phyloP scores from a whole-genome alignment of 2,888 invertebrate genomes.

The Acanthosepion lycidas region DNA sequence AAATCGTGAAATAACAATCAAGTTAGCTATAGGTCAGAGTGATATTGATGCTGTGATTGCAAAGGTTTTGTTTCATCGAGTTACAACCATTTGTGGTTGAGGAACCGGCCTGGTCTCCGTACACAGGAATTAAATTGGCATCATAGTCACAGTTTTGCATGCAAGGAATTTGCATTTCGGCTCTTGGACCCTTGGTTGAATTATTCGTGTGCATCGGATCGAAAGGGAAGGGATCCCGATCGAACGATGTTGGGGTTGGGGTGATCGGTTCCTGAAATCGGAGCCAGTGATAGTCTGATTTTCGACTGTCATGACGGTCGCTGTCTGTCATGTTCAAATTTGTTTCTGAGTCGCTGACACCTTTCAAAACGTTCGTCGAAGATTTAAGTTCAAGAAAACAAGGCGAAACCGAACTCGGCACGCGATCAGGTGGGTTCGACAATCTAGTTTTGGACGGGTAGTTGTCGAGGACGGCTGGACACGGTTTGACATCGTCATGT shows the following conservation, averaged over 20 bases:
- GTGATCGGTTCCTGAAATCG: conserved; percentile 50
- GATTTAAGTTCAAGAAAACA: conserved; percentile 47
- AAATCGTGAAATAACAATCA: not conserved
- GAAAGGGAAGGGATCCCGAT: conserved; percentile 24
- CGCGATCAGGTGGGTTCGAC: not conserved
- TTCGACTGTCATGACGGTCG: conserved; percentile 46
- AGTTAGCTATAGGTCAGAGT: conserved; percentile 66
- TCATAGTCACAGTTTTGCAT: conserved; percentile 47
- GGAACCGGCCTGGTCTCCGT: conserved; percentile 41
- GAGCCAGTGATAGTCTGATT: conserved; percentile 48
- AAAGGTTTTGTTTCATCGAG: conserved; percentile 54
- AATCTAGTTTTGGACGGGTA: conserved; percentile 41
- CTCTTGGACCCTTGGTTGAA: not conserved
- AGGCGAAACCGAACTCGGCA: conserved; percentile 11
- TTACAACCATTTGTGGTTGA: conserved; percentile 39
- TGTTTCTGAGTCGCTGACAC: not conserved
- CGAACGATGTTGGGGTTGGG: conserved; percentile 37
- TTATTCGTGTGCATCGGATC: conserved; percentile 41
- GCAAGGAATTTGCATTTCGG: conserved; percentile 47
- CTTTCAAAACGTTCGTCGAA: not conserved
- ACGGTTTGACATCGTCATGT: conserved; percentile 41
- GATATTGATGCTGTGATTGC: conserved; percentile 70
- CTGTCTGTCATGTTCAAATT: not conserved
- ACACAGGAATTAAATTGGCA: conserved; percentile 35
- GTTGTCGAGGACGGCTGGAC: conserved; percentile 34